A percentile compares a stretch with the other conserved stretches of the same genome.
Evolutionary conservation across 2,113 vertebrate species (phyloP).

Genomic region (Hassar affinis): DNA sequence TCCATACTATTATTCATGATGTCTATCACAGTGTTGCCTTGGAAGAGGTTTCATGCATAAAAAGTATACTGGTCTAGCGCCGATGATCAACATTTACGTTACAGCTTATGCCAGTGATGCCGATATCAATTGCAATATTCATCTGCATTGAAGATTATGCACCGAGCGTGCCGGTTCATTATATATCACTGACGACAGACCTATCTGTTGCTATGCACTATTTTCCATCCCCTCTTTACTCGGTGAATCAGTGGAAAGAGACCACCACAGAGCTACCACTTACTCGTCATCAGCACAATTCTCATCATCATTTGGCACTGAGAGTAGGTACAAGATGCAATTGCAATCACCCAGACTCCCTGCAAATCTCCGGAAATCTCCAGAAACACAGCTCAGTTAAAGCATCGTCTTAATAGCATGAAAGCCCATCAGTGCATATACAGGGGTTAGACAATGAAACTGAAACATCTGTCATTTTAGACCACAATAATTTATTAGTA

Average conservation of each 20-base stretch:
- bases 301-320: neutral
- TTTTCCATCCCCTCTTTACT: neutral
- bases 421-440: neutral
- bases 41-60: neutral
- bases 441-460: too few relatives aligned
- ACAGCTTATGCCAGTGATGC: neutral
- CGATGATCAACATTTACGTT: neutral
- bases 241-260: neutral
- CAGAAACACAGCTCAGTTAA: neutral
- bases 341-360: neutral
- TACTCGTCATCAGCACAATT: neutral
- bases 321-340: neutral
- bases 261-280: neutral
- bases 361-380: neutral
- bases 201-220: neutral
- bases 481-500: too few relatives aligned
- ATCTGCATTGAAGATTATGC: neutral
- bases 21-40: neutral
- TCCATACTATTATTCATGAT: slow-evolving; percentile 24
- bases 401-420: neutral
- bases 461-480: too few relatives aligned
- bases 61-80: neutral
- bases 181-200: neutral
- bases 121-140: neutral
- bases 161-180: neutral